These are phyloP conservation scores for Myiozetetes cayanensis DNA, from an alignment of 2,113 vertebrate species.

Conservation along the genomic window DNA sequence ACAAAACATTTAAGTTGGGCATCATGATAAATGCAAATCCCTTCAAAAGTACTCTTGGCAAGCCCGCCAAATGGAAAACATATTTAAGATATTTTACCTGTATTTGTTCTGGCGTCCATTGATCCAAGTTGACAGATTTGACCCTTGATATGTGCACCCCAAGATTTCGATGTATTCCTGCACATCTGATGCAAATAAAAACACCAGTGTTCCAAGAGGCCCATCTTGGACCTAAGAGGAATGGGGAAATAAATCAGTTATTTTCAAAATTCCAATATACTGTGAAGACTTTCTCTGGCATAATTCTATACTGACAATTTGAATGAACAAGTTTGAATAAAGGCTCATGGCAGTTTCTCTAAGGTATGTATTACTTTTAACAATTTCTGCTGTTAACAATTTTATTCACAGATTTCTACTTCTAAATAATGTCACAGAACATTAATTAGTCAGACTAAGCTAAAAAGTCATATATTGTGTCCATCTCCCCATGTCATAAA, in stretches of 20 bases:
- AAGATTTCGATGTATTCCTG: constrained; percentile 97
- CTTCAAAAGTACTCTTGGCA: not conserved
- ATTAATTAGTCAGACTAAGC: not conserved
- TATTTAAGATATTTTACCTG: constrained; percentile 77
- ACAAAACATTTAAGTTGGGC: not conserved
- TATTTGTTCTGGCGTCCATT: constrained; percentile 98
- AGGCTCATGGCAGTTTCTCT: not conserved
- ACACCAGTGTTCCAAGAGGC: constrained; percentile 98
- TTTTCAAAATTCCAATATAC: not conserved
- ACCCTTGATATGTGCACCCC: constrained; percentile 99
- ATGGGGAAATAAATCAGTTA: not conserved
- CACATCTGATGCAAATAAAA: constrained; percentile 99
- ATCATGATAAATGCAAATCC: not conserved
- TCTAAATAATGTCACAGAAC: not conserved
- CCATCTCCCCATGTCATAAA: not conserved
- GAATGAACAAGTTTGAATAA: not conserved
- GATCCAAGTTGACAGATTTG: constrained; percentile 98
- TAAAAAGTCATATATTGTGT: not conserved
- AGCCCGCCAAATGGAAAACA: not conserved
- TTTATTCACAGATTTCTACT: not conserved
- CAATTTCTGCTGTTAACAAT: not conserved
- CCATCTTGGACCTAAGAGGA: constrained; percentile 90
- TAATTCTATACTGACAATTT: not conserved
- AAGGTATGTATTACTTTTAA: not conserved
- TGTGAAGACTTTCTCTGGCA: not conserved